Evolutionary conservation across 2,113 vertebrate genomes (phyloP), one percentile per base, ranked within the genome.

Genomic region (Piaya cayana): DNA sequence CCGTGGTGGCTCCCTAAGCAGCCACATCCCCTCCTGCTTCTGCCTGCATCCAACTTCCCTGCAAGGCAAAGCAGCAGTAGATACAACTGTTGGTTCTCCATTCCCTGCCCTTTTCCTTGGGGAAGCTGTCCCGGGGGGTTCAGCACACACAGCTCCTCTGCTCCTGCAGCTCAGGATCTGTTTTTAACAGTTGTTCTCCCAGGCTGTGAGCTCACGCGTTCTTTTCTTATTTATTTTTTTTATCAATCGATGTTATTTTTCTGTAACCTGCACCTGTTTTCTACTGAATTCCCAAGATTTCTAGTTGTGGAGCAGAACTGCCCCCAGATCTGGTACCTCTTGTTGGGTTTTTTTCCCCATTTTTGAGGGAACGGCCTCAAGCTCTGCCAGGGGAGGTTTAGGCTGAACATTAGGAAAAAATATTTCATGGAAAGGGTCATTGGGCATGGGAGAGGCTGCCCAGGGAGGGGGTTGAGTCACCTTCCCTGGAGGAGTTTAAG

Each of bases 31-130:
- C 11, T 65, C 23, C 17, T 39, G 14, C n/a, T n/a, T n/a, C n/a
- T n/a, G n/a, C n/a, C 23, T 7, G 55, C 20, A 4, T 20, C 21
- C 43, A 13, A 17, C 43, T 43, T 43, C 43, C 43, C 43, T 15
- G 36, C 43, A 43, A 43, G 43, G 23, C 15, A 11, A 22, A 17
- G 14, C 5, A 7, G 27, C 4, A 2, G 26, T 43, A 19, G 5
- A 30, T 1, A 6, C 11, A 16, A 26, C 69, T 4, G 0, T 5
- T 1, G 2, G 15, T n/a, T 12, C 36, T 6, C 43, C 2, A 0
- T 42, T 27, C 68, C 36, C 39, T 6, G 17, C 9, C 5, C 4
- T 45, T 45, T 17, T 45, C 62, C 29, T 60, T n/a, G 0, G 59
- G 14, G 9, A 34, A 3, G 34, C 50, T 5, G 26, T 68, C n/a